These are phyloP conservation scores for Pycnonotus jocosus DNA, from an alignment of 2,113 vertebrate species.

Conservation along the genomic window DNA sequence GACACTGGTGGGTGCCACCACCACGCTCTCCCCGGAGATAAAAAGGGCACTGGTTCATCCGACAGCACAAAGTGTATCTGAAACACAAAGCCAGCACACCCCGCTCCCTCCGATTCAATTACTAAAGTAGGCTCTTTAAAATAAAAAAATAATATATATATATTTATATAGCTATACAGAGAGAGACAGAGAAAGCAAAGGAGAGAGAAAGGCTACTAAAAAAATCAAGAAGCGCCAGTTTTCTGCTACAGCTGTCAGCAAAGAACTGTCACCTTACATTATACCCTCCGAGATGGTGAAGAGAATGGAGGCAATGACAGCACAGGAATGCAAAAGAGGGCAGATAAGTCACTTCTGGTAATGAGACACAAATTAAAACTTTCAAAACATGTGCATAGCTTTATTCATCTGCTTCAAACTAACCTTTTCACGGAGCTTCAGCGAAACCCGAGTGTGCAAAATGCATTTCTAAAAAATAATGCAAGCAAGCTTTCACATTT, in stretches of 20 bases:
- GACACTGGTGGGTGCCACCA: neutral
- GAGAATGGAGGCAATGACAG: slow-evolving; percentile 56
- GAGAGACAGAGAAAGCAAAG: slow-evolving; percentile 58
- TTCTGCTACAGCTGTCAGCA: slow-evolving; percentile 63
- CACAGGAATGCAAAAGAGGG: slow-evolving; percentile 56
- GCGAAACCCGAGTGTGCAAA: slow-evolving; percentile 74
- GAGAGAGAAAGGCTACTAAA: slow-evolving; percentile 57
- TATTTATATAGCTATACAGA: slow-evolving; percentile 60
- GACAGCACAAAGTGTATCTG: neutral
- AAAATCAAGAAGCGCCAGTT: slow-evolving; percentile 57
- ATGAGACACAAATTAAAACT: slow-evolving; percentile 77
- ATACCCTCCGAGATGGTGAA: slow-evolving; percentile 58
- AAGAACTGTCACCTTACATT: slow-evolving; percentile 55
- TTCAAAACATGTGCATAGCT: slow-evolving; percentile 79
- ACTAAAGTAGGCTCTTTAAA: slow-evolving; percentile 58
- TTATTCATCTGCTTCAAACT: slow-evolving; percentile 75
- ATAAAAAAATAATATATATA: slow-evolving; percentile 64
- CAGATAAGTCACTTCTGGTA: slow-evolving; percentile 73
- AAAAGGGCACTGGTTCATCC: neutral
- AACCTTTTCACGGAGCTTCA: slow-evolving; percentile 71
- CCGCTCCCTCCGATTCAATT: neutral
- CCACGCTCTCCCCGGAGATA: neutral
- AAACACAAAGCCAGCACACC: neutral
- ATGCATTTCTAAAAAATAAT: slow-evolving; percentile 76
- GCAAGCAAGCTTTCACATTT: slow-evolving; percentile 76